Base-by-base conservation (phyloP, 2,888 invertebrate genomes). In the Enchytraeus crypticus region DNA sequence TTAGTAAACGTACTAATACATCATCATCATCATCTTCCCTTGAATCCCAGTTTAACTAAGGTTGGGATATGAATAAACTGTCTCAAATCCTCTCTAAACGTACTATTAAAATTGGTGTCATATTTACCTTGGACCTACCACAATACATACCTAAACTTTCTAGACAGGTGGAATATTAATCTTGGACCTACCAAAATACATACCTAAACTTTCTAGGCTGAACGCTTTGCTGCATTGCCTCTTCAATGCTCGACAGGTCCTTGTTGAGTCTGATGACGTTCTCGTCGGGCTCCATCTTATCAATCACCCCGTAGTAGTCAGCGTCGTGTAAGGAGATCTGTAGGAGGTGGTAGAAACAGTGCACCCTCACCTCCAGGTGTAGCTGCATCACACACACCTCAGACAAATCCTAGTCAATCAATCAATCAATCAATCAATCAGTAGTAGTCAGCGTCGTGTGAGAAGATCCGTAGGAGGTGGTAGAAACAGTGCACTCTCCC, bases 291-390 rank as follows among this genome's bases (percentile, higher is more conserved):
- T 89, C 88, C 67, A 88, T 85, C 57, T 86, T 85, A 77, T 88
- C 87, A 71, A 86, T 85, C 64, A 85, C 85, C 53, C 79, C 79
- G 30, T 75, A 77, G 70, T 77, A 78, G 14, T 62, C 62, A 18
- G 54, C 38, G 47, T 65, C 59, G 27, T 49, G 21, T 34, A 51
- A 53, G 18, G 83, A 81, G 46, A 84, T 79, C 3, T 87, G 85
- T 61, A 85, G 84, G 67, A 96, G 82, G 81, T 92, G 92, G 82
- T 91, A 91, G 82, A 96, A 95, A 80, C 95, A 96, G 77, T 93
- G 92, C 49, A 96, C 92, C 62, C 93, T 8, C 70, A 90, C 89
- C 84, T 97, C 96, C 70, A 96, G 83, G 82, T 96, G 95, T 58
- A 96, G 81, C 63, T 96, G 86, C 47, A 97, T 82, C 63, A 96